These are phyloP conservation scores for Ariolimax columbianus DNA, from an alignment of 2,888 invertebrate genomes.

Conservation along the genomic window DNA sequence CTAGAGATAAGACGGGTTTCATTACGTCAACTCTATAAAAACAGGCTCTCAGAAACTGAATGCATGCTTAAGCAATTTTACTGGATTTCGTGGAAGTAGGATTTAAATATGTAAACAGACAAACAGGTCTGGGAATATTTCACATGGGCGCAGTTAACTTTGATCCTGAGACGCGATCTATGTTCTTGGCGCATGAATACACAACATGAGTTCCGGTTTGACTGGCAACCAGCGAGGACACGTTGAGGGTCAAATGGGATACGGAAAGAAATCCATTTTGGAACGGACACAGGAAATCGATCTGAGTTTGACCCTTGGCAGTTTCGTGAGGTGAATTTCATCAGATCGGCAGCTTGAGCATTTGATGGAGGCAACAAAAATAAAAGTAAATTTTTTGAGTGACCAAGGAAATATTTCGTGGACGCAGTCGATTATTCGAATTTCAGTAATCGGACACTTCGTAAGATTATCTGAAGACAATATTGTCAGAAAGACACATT, in stretches of 20 bases:
- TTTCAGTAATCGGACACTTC: not conserved
- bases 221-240: not conserved
- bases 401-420: not conserved
- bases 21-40: no score
- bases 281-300: conserved; percentile 14
- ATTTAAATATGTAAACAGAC: not conserved
- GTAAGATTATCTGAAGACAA: not conserved
- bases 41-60: not conserved
- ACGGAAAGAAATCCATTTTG: conserved; percentile 1
- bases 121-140: not conserved
- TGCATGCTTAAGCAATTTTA: not conserved
- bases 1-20: no score
- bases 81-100: not conserved
- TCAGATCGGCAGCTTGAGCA: not conserved
- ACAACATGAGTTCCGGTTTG: not conserved
- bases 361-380: not conserved
- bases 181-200: not conserved
- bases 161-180: not conserved
- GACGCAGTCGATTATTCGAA: not conserved
- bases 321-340: conserved; percentile 29
- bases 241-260: not conserved
- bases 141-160: not conserved
- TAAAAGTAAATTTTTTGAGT: not conserved
- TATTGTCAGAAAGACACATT: not conserved
- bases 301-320: conserved; percentile 18